These are phyloP conservation scores for Vulpes vulpes DNA, from an alignment of 2,113 vertebrate genomes.

Conservation along the genomic window DNA sequence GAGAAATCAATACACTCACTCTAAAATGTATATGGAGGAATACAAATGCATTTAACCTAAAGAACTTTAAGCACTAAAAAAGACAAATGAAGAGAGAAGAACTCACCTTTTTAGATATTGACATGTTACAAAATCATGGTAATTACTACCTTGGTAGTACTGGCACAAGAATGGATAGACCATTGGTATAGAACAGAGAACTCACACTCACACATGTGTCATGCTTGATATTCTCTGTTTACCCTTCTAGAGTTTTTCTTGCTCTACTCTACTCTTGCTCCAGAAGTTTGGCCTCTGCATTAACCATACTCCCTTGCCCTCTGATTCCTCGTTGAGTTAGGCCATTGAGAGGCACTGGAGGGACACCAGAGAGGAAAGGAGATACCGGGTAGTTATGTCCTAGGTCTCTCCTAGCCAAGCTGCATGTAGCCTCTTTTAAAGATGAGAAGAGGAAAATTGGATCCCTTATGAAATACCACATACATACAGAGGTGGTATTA, in stretches of 20 bases:
- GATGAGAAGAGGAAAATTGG: neutral
- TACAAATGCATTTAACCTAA: slow-evolving; percentile 22
- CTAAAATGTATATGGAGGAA: neutral
- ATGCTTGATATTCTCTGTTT: neutral
- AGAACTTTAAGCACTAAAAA: neutral
- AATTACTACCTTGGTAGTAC: neutral
- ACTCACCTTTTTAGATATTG: neutral
- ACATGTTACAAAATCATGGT: neutral
- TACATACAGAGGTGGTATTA: neutral
- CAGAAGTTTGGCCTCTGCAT: neutral
- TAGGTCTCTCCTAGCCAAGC: neutral
- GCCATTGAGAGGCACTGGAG: neutral
- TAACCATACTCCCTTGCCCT: neutral
- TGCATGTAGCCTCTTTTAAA: neutral
- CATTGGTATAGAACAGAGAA: neutral
- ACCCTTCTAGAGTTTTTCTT: neutral
- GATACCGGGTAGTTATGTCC: neutral
- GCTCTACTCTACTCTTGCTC: neutral
- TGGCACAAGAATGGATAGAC: neutral
- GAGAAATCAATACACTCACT: slow-evolving; percentile 13
- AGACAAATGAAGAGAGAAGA: neutral
- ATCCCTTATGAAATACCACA: neutral
- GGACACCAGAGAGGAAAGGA: neutral
- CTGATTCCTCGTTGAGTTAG: neutral
- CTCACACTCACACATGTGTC: neutral